Base-by-base conservation (phyloP, 2,113 vertebrate genomes). In the Sinocyclocheilus maitianheensis region DNA sequence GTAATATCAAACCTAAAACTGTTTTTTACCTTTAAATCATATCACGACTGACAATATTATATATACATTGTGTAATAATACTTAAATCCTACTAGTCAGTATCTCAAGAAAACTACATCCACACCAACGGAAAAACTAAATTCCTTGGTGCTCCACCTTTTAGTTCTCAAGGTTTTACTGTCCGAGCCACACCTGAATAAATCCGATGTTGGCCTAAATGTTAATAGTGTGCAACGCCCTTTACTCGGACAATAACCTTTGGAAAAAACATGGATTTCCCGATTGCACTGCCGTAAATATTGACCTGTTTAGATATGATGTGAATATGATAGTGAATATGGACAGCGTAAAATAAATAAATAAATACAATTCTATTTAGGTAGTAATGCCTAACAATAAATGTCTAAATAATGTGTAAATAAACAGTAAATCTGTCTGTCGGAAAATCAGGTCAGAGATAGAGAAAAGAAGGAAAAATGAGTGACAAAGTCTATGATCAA, bases 141-240 rank as follows among this genome's bases (percentile, higher is more conserved):
- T 43, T 7, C 5, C 11, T 62, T 78, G 10, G 30, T 78, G 78
- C 37, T 81, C 40, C 58, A 67, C 79, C 79, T 46, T 81, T 63
- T 9, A 81, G 78, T 63, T 81, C 58, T 65, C 7, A 81, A 81
- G 77, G 30, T 22, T 79, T 62, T 62, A 43, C n/a, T 0, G 34
- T 62, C 55, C 37, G 12, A 43, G 55, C 55, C 53, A 78, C 77
- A 78, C 53, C 77, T 62, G 77, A n/a, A 79, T 62, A 79, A n/a
- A 62, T 62, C 55, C 55, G 1, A 60, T 14, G 20, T 8, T 5
- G 5, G 16, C 11, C 55, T 13, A 22, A 37, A 78, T 78, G 11
- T n/a, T 60, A 79, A 40, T 40, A 60, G 30, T 8, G 26, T 5
- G 30, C 51, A 11, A 62, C 30, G 22, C 77, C 77, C 55, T 62